Evolutionary conservation across 2,888 invertebrate genomes (phyloP).

Genomic region (Anodontia alba): DNA sequence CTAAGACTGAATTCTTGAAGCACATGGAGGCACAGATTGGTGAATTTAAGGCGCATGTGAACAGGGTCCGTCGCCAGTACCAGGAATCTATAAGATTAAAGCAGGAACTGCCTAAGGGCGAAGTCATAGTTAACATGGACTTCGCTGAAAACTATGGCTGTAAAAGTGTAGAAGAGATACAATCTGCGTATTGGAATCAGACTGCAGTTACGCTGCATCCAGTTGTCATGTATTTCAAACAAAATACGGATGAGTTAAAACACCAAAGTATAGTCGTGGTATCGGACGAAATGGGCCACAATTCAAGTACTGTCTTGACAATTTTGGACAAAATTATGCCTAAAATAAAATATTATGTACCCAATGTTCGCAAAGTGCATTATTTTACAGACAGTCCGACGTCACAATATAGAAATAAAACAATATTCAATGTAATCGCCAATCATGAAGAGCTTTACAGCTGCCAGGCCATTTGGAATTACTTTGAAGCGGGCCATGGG

Average conservation of each 20-base stretch:
- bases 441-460: slow-evolving; percentile 1
- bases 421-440: background rate
- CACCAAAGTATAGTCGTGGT: slow-evolving; percentile 24
- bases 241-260: background rate
- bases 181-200: slow-evolving; percentile 25
- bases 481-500: slow-evolving; percentile 18
- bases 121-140: slow-evolving; percentile 25
- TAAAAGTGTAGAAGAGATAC: slow-evolving; percentile 20
- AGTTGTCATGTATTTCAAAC: slow-evolving; percentile 25
- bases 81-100: background rate
- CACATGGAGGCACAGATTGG: background rate
- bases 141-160: slow-evolving; percentile 30
- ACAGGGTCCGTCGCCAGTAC: slow-evolving; percentile 21
- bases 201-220: slow-evolving; percentile 19
- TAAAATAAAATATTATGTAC: slow-evolving; percentile 19
- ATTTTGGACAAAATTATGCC: slow-evolving; percentile 26
- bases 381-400: slow-evolving; percentile 36
- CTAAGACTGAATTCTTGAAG: slow-evolving; percentile 14
- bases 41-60: background rate
- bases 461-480: background rate
- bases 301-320: background rate
- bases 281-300: slow-evolving; percentile 21
- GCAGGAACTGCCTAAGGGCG: slow-evolving; percentile 4
- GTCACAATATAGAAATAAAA: slow-evolving; percentile 38
- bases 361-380: slow-evolving; percentile 28